These are phyloP conservation scores for Taurulus bubalis DNA, from an alignment of 2,113 vertebrate genomes.

Conservation along the genomic window DNA sequence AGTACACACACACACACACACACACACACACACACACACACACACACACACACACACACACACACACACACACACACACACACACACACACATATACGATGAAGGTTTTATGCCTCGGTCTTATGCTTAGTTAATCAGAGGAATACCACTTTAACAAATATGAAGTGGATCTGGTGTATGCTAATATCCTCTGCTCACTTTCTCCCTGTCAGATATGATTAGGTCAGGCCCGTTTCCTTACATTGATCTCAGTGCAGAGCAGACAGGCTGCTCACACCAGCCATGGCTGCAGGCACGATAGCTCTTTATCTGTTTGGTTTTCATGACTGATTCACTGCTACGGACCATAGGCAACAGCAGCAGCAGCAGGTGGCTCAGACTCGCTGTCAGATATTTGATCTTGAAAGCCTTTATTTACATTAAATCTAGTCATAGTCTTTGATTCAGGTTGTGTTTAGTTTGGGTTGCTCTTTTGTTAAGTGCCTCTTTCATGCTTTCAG, in stretches of 20 bases:
- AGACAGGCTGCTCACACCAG: slow-evolving; percentile 36
- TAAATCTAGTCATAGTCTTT: slow-evolving; percentile 7
- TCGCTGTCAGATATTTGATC: slow-evolving; percentile 35
- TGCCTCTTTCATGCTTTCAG: not conserved
- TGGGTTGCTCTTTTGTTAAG: not conserved
- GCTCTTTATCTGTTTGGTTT: slow-evolving; percentile 43
- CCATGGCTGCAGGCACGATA: slow-evolving; percentile 24
- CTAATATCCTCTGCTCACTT: slow-evolving; percentile 64
- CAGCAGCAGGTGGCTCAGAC: slow-evolving; percentile 55
- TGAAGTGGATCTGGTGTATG: slow-evolving; percentile 69
- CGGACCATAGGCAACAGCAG: slow-evolving; percentile 6
- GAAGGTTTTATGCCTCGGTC: slow-evolving; percentile 42
- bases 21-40: slow-evolving; percentile 8
- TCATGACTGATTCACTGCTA: slow-evolving; percentile 47
- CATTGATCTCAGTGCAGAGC: slow-evolving; percentile 64
- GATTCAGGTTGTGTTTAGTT: not conserved
- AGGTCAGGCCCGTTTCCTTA: slow-evolving; percentile 65
- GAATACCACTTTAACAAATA: slow-evolving; percentile 66
- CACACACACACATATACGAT: slow-evolving; percentile 11
- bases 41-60: slow-evolving; percentile 17
- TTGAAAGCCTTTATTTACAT: slow-evolving; percentile 2
- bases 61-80: slow-evolving; percentile 12
- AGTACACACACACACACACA: slow-evolving; percentile 17
- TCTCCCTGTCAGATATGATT: slow-evolving; percentile 76
- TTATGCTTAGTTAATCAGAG: slow-evolving; percentile 67